Evolutionary conservation across 2,888 invertebrate species (phyloP).

Genomic region (Lingula anatina): DNA sequence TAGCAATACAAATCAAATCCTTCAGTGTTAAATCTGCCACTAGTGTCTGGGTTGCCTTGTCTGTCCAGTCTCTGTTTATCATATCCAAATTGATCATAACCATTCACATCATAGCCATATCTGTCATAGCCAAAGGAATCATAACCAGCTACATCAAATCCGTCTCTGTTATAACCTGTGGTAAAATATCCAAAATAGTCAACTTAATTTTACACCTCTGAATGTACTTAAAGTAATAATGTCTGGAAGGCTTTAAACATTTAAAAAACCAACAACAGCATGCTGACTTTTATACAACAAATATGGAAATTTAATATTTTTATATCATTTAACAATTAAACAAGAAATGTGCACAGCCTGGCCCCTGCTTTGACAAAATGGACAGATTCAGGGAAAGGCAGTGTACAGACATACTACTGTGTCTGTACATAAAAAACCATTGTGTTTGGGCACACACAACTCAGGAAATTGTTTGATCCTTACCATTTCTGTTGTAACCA

Average conservation of each 20-base stretch:
- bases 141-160: conserved; percentile 34
- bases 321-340: too few species aligned
- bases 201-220: too few species aligned
- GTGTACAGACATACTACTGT: too few species aligned
- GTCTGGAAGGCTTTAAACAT: not conserved
- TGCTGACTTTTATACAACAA: too few species aligned
- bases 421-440: too few species aligned
- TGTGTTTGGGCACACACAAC: too few species aligned
- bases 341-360: too few species aligned
- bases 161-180: conserved; percentile 42
- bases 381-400: too few species aligned
- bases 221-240: not conserved
- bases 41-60: conserved; percentile 22
- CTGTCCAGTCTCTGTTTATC: conserved; percentile 27
- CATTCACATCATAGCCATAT: conserved; percentile 25
- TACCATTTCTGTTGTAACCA: conserved; percentile 33
- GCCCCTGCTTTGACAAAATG: too few species aligned
- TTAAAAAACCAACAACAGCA: too few species aligned
- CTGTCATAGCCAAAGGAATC: conserved; percentile 30
- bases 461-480: too few species aligned
- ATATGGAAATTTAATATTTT: too few species aligned
- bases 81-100: conserved; percentile 33
- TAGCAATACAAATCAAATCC: conserved; percentile 32
- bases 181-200: not conserved
- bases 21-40: conserved; percentile 22